Evolutionary conservation across 2,888 invertebrate species (phyloP), one percentile per base, ranked within the genome.

Genomic region (Agonum fuliginosum): DNA sequence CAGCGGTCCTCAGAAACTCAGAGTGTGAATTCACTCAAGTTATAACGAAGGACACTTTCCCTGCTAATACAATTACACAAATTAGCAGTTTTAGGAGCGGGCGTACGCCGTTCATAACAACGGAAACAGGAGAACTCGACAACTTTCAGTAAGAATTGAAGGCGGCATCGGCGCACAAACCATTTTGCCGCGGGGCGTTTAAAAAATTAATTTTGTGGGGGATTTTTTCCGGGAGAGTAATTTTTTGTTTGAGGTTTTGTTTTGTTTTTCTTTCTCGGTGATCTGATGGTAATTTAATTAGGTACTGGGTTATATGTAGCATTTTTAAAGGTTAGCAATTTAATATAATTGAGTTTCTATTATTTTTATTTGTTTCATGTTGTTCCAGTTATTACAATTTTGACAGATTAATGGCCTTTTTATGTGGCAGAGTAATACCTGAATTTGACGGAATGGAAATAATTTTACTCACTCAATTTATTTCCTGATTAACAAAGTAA

Each of bases 41-140:
- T 67, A 67, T 62, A 73, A 73, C 62, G 73, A 73, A 73, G 73
- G 73, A 73, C 73, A 73, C 73, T 73, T 62, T 72, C 58, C 43
- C 43, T 41, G 58, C 70, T 73, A 73, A 73, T 62, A 62, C 73
- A 73, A 73, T 73, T 73, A 73, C 73, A 73, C 37, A 73, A 73
- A 73, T 73, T 73, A 73, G 73, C 73, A 54, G 73, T 73, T 48
- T 73, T 73, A 73, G 73, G 22, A 73, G 19, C 58, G 22, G n/a
- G 10, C 67, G 41, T 67, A 41, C 41, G 6, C 20, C 67, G 22
- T 37, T 37, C 17, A 20, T 20, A 54, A 65, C 19, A 14, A 34
- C 24, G 65, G 20, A n/a, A n/a, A n/a, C 34, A 19, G 19, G n/a
- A 5, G n/a, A 54, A 6, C 34, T 14, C 58, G 58, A 17, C 8